phyloP scores from a whole-genome alignment of 2,113 vertebrate genomes.

The Anguilla japonica region DNA sequence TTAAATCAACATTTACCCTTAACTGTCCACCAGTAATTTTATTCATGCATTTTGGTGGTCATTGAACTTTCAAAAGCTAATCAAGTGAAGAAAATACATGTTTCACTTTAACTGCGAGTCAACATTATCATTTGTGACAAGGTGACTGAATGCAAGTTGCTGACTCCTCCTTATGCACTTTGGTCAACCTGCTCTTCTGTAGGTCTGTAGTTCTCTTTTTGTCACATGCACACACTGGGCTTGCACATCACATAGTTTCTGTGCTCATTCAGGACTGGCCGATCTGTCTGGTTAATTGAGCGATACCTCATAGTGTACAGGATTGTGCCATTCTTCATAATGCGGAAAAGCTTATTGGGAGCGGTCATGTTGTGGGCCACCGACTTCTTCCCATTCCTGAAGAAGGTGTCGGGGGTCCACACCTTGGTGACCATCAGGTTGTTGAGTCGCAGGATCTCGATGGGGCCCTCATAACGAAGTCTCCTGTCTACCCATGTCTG shows the following conservation, averaged over 20 bases:
- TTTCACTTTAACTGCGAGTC: not conserved
- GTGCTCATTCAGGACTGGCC: not conserved
- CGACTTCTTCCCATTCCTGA: conserved; percentile 6
- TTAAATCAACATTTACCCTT: not conserved
- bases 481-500: conserved; percentile 83
- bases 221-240: not conserved
- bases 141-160: not conserved
- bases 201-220: too few relatives aligned
- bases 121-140: not conserved
- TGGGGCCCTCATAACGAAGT: conserved; percentile 79
- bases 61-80: not conserved
- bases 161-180: not conserved
- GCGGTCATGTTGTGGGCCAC: not conserved
- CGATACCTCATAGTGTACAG: conserved; percentile 84
- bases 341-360: conserved; percentile 82
- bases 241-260: not conserved
- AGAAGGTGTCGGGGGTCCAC: conserved; percentile 73
- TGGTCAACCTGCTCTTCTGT: not conserved
- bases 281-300: not conserved
- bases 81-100: not conserved
- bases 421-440: conserved; percentile 85
- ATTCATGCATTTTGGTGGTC: not conserved
- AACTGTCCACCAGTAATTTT: not conserved
- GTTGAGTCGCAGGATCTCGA: conserved; percentile 82
- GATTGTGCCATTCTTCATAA: conserved; percentile 84